phyloP scores from a whole-genome alignment of 1,140 invertebrate genomes.

The Drosophila nikananu region DNA sequence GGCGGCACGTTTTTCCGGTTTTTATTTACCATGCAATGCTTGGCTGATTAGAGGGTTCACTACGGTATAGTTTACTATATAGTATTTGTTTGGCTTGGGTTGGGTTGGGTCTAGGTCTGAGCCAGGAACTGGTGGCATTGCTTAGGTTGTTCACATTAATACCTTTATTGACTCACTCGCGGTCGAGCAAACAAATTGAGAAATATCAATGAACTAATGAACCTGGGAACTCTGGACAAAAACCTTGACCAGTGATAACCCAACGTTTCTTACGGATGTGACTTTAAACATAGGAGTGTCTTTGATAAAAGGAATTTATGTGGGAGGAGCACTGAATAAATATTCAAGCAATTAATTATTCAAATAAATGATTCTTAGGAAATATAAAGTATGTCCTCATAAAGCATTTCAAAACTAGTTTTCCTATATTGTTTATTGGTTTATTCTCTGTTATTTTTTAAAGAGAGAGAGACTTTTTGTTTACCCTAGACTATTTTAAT shows the following conservation, averaged over 20 bases:
- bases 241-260: conserved; percentile 30
- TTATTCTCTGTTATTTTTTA: neutral
- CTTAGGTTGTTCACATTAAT: conserved; percentile 33
- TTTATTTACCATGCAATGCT: conserved; percentile 24
- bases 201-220: conserved; percentile 38
- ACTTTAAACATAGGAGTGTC: conserved; percentile 6
- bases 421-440: neutral
- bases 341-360: neutral
- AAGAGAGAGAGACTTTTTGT: neutral
- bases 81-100: conserved; percentile 27
- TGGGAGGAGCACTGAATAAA: neutral
- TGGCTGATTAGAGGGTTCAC: conserved; percentile 22
- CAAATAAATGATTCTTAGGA: neutral
- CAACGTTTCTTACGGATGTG: neutral
- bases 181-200: conserved; percentile 28
- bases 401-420: neutral
- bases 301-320: conserved; percentile 10
- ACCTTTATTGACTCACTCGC: conserved; percentile 16
- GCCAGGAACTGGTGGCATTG: conserved; percentile 22
- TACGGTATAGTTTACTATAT: conserved; percentile 16
- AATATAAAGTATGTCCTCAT: neutral
- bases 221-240: conserved; percentile 11
- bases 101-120: conserved; percentile 15
- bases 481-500: neutral
- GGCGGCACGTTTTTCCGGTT: conserved; percentile 15